phyloP scores from a whole-genome alignment of 2,888 invertebrate genomes.

The Chloroclystis v-ata region DNA sequence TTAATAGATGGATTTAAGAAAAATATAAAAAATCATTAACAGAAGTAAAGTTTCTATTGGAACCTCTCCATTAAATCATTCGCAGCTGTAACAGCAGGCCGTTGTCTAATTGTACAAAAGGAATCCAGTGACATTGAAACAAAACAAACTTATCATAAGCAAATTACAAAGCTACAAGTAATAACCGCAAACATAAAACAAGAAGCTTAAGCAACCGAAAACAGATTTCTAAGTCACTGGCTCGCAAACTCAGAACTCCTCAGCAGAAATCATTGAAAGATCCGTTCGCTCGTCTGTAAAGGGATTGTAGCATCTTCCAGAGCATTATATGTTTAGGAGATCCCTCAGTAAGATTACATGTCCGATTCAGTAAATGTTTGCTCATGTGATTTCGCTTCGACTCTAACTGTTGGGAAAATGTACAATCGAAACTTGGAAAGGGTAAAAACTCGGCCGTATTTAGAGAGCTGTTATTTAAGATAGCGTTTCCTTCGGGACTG shows the following conservation, averaged over 20 bases:
- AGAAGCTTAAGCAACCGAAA: slow-evolving; percentile 19
- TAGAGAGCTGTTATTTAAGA: neutral
- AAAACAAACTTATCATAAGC: neutral
- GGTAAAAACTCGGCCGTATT: slow-evolving; percentile 5
- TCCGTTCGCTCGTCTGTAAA: slow-evolving; percentile 23
- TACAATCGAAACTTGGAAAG: slow-evolving; percentile 12
- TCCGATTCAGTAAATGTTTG: slow-evolving; percentile 21
- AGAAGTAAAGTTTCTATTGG: no score
- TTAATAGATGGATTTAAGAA: no score
- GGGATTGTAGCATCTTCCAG: slow-evolving; percentile 19
- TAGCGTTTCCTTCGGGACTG: neutral
- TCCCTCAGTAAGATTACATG: slow-evolving; percentile 19
- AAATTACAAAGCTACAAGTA: slow-evolving; percentile 7
- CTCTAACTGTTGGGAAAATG: slow-evolving; percentile 10
- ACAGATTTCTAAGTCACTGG: slow-evolving; percentile 21
- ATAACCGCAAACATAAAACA: slow-evolving; percentile 12
- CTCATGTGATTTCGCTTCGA: slow-evolving; percentile 22
- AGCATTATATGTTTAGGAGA: slow-evolving; percentile 22
- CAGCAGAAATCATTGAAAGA: slow-evolving; percentile 23
- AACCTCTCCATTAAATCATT: no score
- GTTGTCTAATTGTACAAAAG: neutral
- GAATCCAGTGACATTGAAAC: neutral
- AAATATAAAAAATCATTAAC: no score
- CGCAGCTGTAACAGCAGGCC: no score
- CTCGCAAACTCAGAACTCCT: slow-evolving; percentile 19